Evolutionary conservation across 2,113 vertebrate genomes (phyloP).

Genomic region (Onychostruthus taczanowskii): DNA sequence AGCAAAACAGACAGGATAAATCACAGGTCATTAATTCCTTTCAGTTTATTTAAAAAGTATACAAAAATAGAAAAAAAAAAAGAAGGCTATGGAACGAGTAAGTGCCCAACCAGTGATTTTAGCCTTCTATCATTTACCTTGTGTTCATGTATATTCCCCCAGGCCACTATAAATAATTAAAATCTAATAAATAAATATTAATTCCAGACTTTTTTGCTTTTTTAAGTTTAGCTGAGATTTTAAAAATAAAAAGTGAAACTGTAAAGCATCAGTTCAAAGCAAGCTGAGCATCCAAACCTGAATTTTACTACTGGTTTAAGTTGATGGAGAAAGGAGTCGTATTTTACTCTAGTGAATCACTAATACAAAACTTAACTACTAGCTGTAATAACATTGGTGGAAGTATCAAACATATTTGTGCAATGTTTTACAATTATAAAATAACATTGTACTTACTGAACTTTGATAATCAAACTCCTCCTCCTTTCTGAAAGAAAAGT

Average conservation of each 20-base stretch:
- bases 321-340: accelerated
- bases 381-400: background rate
- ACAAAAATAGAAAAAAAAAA: background rate
- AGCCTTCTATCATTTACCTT: background rate
- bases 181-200: background rate
- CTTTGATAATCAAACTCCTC: background rate
- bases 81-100: accelerated
- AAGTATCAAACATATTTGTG: background rate
- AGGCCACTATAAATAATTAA: background rate
- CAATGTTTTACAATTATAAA: background rate
- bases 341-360: background rate
- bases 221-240: background rate
- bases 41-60: background rate
- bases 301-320: background rate
- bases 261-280: background rate
- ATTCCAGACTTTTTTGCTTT: background rate
- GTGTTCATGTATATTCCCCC: background rate
- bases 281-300: background rate
- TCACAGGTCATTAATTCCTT: background rate
- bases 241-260: no score
- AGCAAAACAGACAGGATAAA: background rate
- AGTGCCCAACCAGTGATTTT: background rate
- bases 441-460: accelerated
- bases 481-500: background rate
- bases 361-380: background rate